A percentile compares a stretch with the other conserved stretches of the same genome.
Evolutionary conservation across 2,797 vertebrate species (phyloP).

Genomic region (Enteromius treurensis): DNA sequence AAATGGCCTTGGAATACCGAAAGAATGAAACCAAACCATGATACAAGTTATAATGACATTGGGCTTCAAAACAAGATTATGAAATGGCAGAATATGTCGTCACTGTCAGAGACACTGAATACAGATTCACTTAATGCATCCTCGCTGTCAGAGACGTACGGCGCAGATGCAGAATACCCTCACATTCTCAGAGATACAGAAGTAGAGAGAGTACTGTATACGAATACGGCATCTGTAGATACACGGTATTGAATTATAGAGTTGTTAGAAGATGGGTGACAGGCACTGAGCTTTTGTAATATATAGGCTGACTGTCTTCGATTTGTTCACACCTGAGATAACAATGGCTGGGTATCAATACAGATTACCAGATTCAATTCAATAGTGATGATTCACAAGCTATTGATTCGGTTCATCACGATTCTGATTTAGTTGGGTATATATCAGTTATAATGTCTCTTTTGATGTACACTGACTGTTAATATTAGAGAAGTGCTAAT

Average conservation of each 20-base stretch:
- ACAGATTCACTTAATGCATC: conserved; percentile 19
- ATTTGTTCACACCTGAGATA: conserved; percentile 3
- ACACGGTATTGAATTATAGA: neutral
- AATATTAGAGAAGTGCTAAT: neutral
- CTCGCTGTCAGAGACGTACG: neutral
- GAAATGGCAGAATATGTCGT: conserved; percentile 36
- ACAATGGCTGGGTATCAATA: neutral
- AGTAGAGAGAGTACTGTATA: neutral
- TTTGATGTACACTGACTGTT: neutral
- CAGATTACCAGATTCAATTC: neutral
- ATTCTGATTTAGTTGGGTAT: neutral
- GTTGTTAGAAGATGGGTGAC: neutral
- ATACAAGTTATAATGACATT: conserved; percentile 22
- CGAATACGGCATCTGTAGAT: neutral
- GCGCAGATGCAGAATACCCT: neutral
- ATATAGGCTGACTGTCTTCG: neutral
- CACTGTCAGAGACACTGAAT: conserved; percentile 38
- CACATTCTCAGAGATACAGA: conserved; percentile 1
- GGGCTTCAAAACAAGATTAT: conserved; percentile 31
- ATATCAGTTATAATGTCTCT: neutral
- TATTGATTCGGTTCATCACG: neutral
- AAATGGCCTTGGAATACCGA: conserved; percentile 26
- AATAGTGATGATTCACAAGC: neutral
- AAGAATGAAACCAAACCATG: conserved; percentile 17
- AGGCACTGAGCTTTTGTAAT: neutral